These are phyloP conservation scores for Apus apus DNA, from an alignment of 2,113 vertebrate genomes.

Conservation along the genomic window DNA sequence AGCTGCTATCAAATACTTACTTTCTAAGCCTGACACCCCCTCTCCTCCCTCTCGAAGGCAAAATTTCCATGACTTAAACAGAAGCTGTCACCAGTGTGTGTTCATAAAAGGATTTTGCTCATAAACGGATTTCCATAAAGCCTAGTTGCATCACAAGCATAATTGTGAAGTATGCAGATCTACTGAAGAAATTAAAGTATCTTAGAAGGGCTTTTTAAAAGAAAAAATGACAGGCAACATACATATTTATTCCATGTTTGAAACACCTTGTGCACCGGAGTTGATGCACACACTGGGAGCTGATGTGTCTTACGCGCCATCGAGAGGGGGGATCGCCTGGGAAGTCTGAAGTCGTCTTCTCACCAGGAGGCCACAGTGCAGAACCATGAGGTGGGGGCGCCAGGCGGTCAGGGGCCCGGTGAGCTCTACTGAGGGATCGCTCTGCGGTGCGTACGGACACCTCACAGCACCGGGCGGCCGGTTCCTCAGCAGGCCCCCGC, in stretches of 20 bases:
- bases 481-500: too few relatives aligned
- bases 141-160: neutral
- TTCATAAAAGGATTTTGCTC: neutral
- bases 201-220: neutral
- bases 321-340: too few relatives aligned
- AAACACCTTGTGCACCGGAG: neutral
- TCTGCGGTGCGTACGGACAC: neutral
- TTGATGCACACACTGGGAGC: neutral
- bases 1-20: neutral
- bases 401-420: accelerated
- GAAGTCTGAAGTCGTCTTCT: accelerated
- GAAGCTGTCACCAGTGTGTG: neutral
- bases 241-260: accelerated
- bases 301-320: accelerated
- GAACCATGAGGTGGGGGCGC: accelerated
- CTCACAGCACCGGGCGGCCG: too few relatives aligned
- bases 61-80: neutral
- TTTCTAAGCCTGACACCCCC: neutral
- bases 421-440: neutral
- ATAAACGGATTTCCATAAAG: neutral
- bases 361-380: accelerated
- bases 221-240: neutral
- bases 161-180: neutral
- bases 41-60: neutral
- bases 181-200: neutral